A percentile compares a stretch with the other conserved stretches of the same genome.
Evolutionary conservation across 2,113 vertebrate species (phyloP).

Genomic region (Hippopotamus amphibius): DNA sequence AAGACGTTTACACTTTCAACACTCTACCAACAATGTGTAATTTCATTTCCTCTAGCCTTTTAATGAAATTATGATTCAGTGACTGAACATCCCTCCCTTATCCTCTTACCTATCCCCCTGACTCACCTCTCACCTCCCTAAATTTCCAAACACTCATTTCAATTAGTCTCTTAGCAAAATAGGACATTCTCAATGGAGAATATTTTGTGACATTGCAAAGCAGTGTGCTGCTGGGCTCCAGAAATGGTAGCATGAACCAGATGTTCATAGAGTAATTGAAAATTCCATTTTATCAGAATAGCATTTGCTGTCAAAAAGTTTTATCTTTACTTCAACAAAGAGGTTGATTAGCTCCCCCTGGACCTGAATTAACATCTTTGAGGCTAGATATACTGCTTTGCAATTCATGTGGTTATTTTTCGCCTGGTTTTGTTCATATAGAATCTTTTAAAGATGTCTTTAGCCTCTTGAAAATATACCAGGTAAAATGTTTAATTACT

Average conservation of each 20-base stretch:
- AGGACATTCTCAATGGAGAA: slow-evolving; percentile 73
- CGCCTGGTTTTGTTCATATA: slow-evolving; percentile 81
- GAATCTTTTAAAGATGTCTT: slow-evolving; percentile 74
- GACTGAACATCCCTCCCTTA: slow-evolving; percentile 54
- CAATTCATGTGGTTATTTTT: slow-evolving; percentile 87
- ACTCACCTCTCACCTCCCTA: slow-evolving; percentile 64
- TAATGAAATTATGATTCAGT: slow-evolving; percentile 63
- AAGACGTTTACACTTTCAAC: slow-evolving; percentile 54
- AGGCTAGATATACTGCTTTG: slow-evolving; percentile 86
- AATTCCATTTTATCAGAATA: slow-evolving; percentile 91
- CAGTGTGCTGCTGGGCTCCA: slow-evolving; percentile 59
- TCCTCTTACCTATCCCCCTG: slow-evolving; percentile 48
- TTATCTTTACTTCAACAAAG: slow-evolving; percentile 91
- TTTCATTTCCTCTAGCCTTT: slow-evolving; percentile 69
- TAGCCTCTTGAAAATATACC: slow-evolving; percentile 69
- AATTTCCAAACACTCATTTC: slow-evolving; percentile 71
- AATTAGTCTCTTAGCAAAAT: slow-evolving; percentile 69
- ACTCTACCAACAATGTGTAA: slow-evolving; percentile 30
- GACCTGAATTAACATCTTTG: slow-evolving; percentile 89
- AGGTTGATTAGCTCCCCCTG: slow-evolving; percentile 88
- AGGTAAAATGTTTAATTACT: slow-evolving; percentile 75
- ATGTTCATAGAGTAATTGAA: slow-evolving; percentile 89
- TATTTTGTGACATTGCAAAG: slow-evolving; percentile 80
- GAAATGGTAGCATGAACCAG: slow-evolving; percentile 83
- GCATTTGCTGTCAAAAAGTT: slow-evolving; percentile 90